Evolutionary conservation across 2,113 vertebrate genomes (phyloP).

Genomic region (Cricetomys ansorgei): DNA sequence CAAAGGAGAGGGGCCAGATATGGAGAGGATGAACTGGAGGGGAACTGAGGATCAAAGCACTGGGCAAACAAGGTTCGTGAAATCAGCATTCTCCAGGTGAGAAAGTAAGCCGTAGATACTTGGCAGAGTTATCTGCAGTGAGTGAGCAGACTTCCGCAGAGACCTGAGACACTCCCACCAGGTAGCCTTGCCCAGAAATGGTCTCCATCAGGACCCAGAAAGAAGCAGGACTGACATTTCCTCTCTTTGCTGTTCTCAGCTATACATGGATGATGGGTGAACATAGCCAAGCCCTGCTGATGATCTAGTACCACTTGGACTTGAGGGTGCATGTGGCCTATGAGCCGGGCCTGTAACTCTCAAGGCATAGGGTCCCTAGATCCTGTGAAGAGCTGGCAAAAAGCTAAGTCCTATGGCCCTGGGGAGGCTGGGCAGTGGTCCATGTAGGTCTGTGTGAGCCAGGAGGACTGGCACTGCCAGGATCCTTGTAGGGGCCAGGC

Average conservation of each 20-base stretch:
- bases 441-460: background rate
- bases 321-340: background rate
- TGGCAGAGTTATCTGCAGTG: background rate
- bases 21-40: accelerated
- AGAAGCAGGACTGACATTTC: background rate
- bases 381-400: background rate
- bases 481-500: background rate
- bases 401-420: background rate
- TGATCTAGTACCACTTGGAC: no score
- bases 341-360: no score
- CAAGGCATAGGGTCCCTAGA: background rate
- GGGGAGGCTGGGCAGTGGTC: background rate
- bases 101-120: background rate
- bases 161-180: background rate
- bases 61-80: background rate
- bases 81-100: background rate
- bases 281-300: no score
- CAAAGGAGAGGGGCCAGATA: background rate
- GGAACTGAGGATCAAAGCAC: background rate
- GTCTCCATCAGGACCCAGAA: background rate
- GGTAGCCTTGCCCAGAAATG: background rate
- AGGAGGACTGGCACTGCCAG: background rate
- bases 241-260: background rate
- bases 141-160: background rate
- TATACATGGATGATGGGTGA: background rate